Evolutionary conservation across 2,113 vertebrate species (phyloP).

Genomic region (Dascyllus trimaculatus): DNA sequence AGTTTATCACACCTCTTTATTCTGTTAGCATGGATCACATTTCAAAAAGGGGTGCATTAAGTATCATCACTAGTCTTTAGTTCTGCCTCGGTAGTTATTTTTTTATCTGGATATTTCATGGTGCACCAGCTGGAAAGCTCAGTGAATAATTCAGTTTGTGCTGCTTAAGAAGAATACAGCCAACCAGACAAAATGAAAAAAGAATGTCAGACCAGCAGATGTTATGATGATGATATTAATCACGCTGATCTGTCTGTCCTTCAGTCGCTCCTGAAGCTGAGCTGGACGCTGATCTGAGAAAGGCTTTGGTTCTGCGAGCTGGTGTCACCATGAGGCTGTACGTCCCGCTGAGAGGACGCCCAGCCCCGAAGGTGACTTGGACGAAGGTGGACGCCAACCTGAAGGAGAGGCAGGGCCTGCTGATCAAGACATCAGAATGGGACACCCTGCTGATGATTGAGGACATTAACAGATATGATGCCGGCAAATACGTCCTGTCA

Average conservation of each 20-base stretch:
- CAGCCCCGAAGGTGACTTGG: conserved; percentile 95
- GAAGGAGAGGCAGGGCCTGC: conserved; percentile 91
- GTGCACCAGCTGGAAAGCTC: too few species aligned
- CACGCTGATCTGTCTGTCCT: not conserved
- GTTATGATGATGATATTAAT: too few species aligned
- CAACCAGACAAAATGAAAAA: not conserved
- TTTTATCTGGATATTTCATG: too few species aligned
- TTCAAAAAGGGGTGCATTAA: too few species aligned
- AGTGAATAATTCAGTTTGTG: too few species aligned
- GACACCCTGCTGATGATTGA: conserved; percentile 94
- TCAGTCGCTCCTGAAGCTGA: conserved; percentile 96
- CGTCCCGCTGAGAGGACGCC: conserved; percentile 95
- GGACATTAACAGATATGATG: conserved; percentile 95
- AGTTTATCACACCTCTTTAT: not conserved
- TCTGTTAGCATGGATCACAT: too few species aligned
- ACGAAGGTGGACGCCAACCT: conserved; percentile 92
- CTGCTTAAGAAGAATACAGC: not conserved
- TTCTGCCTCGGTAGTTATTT: too few species aligned
- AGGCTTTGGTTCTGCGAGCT: conserved; percentile 93
- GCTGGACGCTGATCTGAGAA: conserved; percentile 95
- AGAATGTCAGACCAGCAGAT: not conserved
- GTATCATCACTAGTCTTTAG: too few species aligned
- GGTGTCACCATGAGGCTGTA: conserved; percentile 98
- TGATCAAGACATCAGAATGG: conserved; percentile 95
- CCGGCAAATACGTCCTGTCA: conserved; percentile 95